Evolutionary conservation across 1,140 invertebrate genomes (phyloP).

Genomic region (Diabrotica virgifera): DNA sequence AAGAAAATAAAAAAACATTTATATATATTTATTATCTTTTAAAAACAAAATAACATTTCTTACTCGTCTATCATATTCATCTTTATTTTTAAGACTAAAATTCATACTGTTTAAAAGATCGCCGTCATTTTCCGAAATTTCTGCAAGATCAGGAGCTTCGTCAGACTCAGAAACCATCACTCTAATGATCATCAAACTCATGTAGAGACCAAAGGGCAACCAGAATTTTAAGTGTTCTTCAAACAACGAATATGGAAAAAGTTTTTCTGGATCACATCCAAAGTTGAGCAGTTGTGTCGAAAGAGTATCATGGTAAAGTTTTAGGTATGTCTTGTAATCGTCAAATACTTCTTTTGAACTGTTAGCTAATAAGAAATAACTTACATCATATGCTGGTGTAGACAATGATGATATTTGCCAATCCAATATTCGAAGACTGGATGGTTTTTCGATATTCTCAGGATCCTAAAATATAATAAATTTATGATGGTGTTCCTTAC

Average conservation of each 20-base stretch:
- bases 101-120: background rate
- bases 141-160: slow-evolving; percentile 8
- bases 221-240: background rate
- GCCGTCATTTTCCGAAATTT: background rate
- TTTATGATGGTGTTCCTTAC: too few species aligned
- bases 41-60: background rate
- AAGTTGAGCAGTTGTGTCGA: background rate
- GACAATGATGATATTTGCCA: slow-evolving; percentile 7
- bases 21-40: background rate
- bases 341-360: slow-evolving; percentile 3
- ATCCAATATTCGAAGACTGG: background rate
- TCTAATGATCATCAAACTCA: slow-evolving; percentile 44
- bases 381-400: background rate
- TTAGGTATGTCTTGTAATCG: slow-evolving; percentile 9
- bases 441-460: background rate
- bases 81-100: slow-evolving; percentile 4
- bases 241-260: background rate
- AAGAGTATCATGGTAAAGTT: slow-evolving; percentile 6
- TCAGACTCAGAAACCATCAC: slow-evolving; percentile 22
- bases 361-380: background rate
- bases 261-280: slow-evolving; percentile 5
- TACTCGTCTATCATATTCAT: background rate
- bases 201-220: slow-evolving; percentile 36
- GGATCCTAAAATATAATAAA: too few species aligned
- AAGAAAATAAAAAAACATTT: too few species aligned